phyloP scores from a whole-genome alignment of 92 coral and sea anemone species.

The Parazoanthus darwini region DNA sequence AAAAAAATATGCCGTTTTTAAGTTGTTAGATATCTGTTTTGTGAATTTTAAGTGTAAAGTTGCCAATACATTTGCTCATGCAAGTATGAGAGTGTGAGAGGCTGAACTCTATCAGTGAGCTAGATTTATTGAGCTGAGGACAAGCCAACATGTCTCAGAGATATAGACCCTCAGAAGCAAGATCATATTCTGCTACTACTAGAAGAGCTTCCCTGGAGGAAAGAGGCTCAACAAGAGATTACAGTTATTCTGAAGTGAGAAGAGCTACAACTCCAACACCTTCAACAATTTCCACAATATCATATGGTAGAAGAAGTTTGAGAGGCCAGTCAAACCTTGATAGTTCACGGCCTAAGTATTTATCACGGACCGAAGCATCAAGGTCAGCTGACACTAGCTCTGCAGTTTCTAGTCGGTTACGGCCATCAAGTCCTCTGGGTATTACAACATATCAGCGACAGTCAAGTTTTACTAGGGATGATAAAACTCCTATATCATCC shows the following conservation, averaged over 20 bases:
- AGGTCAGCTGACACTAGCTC: conserved; percentile 16
- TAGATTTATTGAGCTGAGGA: not conserved
- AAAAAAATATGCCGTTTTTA: too few species aligned
- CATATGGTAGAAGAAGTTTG: conserved; percentile 24
- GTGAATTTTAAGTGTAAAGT: too few species aligned
- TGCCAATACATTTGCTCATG: too few species aligned
- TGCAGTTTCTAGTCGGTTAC: not conserved
- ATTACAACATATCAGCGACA: conserved; percentile 24
- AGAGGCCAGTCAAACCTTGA: conserved; percentile 23
- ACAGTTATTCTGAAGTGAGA: conserved; percentile 18
- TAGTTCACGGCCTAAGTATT: conserved; percentile 13
- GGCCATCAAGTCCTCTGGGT: conserved; percentile 29
- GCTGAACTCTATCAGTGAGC: not conserved
- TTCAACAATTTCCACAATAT: not conserved
- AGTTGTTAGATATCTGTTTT: too few species aligned
- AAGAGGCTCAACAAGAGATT: conserved; percentile 21
- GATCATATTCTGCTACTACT: not conserved
- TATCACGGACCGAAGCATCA: not conserved
- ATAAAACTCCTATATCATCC: conserved; percentile 15
- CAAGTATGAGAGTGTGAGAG: not conserved
- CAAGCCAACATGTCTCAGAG: conserved; percentile 33
- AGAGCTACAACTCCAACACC: conserved; percentile 21
- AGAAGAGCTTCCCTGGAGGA: conserved; percentile 16
- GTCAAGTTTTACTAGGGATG: conserved; percentile 36
- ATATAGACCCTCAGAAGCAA: conserved; percentile 32